Evolutionary conservation across 2,113 vertebrate species (phyloP).

Genomic region (Lepidothrix coronata): DNA sequence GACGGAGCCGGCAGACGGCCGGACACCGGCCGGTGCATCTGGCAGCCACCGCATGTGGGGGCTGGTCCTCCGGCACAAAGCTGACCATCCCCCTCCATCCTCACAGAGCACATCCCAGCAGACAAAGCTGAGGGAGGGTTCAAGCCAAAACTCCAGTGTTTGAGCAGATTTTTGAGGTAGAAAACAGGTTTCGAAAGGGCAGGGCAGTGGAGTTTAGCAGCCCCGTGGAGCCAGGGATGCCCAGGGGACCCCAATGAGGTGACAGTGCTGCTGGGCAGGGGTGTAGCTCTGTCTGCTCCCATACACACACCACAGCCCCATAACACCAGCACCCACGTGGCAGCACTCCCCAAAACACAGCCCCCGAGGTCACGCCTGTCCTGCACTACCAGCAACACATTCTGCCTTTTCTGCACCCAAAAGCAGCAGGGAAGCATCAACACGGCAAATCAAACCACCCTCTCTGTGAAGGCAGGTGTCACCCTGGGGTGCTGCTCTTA

Average conservation of each 20-base stretch:
- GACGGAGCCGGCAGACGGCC: not conserved
- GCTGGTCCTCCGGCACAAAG: not conserved
- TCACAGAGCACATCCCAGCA: fast-evolving
- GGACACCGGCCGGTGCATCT: not conserved
- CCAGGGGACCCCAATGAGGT: fast-evolving
- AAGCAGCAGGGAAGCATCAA: not conserved
- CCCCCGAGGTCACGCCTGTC: fast-evolving
- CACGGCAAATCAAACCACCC: fast-evolving
- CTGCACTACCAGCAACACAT: fast-evolving
- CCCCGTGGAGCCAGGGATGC: not conserved
- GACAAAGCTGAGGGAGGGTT: not conserved
- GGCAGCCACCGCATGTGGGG: not conserved
- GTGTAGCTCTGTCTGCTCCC: not conserved
- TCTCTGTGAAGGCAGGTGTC: fast-evolving
- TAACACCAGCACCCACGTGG: not conserved
- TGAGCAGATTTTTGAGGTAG: not conserved
- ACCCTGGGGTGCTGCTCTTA: fast-evolving
- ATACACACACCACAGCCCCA: fast-evolving
- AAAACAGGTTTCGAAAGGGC: not conserved
- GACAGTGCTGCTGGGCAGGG: fast-evolving
- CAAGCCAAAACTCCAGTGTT: fast-evolving
- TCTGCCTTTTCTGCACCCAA: not conserved
- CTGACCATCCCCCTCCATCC: fast-evolving
- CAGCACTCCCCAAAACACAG: not conserved
- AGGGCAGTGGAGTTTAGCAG: not conserved